These are phyloP conservation scores for Ptychadena robeensis DNA, from an alignment of 2,797 vertebrate species.

Conservation along the genomic window DNA sequence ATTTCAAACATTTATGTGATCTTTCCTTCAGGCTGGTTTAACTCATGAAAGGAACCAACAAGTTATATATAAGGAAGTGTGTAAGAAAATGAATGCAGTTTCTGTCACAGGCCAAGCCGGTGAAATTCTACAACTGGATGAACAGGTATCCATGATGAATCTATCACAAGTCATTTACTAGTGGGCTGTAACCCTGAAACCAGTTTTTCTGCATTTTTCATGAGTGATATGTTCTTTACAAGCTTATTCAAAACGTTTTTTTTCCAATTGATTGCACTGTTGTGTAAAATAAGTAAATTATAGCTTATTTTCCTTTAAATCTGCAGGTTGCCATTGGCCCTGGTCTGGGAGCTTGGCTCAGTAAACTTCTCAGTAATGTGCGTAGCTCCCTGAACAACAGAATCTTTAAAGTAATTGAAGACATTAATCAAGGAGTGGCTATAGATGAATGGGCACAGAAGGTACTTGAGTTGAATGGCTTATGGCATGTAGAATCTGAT, in stretches of 20 bases:
- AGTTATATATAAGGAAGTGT: constrained; percentile 7
- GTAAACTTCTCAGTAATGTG: constrained; percentile 49
- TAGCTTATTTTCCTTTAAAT: not conserved
- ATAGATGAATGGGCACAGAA: constrained; percentile 57
- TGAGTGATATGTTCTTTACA: not conserved
- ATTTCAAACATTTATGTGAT: not conserved
- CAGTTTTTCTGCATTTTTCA: constrained; percentile 23
- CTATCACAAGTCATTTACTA: not conserved
- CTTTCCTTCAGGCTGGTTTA: constrained; percentile 38
- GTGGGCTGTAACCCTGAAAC: not conserved
- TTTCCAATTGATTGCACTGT: not conserved
- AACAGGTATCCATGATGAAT: constrained; percentile 41
- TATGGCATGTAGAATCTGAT: not conserved
- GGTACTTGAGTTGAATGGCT: constrained; percentile 34
- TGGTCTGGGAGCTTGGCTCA: constrained; percentile 51
- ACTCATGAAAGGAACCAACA: constrained; percentile 33
- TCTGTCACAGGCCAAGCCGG: constrained; percentile 42
- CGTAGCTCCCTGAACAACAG: constrained; percentile 32
- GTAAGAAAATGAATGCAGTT: constrained; percentile 35
- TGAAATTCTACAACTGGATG: constrained; percentile 51
- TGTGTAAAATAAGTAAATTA: not conserved
- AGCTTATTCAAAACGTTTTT: not conserved
- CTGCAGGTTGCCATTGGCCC: constrained; percentile 49
- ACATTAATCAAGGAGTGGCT: constrained; percentile 56
- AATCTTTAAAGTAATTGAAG: constrained; percentile 44